These are phyloP conservation scores for Cataglyphis cursor DNA, from an alignment of 2,888 invertebrate genomes.

Conservation along the genomic window DNA sequence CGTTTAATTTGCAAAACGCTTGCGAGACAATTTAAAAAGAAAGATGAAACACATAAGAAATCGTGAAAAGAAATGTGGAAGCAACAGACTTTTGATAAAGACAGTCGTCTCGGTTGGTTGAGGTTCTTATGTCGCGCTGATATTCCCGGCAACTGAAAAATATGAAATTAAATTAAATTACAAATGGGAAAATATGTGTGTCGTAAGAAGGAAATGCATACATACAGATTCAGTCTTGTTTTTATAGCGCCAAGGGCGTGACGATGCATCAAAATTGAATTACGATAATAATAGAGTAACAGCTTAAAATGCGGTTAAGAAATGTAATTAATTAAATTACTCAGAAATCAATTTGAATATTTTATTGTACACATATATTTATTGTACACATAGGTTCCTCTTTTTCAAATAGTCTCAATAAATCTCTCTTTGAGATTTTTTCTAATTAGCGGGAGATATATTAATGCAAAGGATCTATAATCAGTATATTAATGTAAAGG, in stretches of 20 bases:
- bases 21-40: constrained; percentile 29
- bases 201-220: constrained; percentile 12
- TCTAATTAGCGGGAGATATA: not conserved
- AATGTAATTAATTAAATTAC: not conserved
- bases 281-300: not conserved
- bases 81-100: constrained; percentile 25
- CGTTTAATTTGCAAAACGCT: constrained; percentile 31
- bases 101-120: constrained; percentile 18
- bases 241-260: not conserved
- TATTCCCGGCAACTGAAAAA: constrained; percentile 64
- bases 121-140: constrained; percentile 57
- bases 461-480: not conserved
- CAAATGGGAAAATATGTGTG: constrained; percentile 42
- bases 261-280: not conserved
- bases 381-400: not conserved
- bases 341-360: not conserved
- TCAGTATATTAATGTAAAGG: not conserved
- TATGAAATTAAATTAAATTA: constrained; percentile 73
- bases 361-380: not conserved
- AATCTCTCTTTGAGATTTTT: not conserved
- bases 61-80: not conserved
- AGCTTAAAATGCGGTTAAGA: not conserved
- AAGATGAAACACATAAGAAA: constrained; percentile 33
- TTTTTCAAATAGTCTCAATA: not conserved
- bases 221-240: not conserved